Evolutionary conservation across 2,888 invertebrate species (phyloP), one percentile per base, ranked within the genome.

Genomic region (Beris chalybata): DNA sequence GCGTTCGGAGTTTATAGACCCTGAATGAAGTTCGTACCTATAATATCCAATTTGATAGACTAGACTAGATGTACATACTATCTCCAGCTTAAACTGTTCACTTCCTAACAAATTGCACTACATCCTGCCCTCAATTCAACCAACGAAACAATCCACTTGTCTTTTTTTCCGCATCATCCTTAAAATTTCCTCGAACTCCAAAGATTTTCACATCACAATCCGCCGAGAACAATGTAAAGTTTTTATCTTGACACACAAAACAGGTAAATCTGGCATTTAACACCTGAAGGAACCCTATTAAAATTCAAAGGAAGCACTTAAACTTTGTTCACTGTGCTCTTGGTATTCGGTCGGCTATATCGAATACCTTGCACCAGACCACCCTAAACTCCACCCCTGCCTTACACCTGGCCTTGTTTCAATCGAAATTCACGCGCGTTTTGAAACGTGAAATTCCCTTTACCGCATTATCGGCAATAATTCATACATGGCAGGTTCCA

Each of bases 211-310:
- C 38, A 38, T 9, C 9, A 74, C 67, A 67, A 74, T 47, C 75
- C 77, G 5, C 70, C 72, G 12, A 72, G 61, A 70, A 73, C 72
- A 65, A 65, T 22, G 22, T 22, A 22, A 38, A 38, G 38, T 38
- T 38, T 38, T 38, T 38, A 38, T 38, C 38, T 3, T 9, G 5
- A 38, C 38, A 52, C 52, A 61, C 50, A 61, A 32, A 50, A 52
- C 38, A 47, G 31, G 47, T 59, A 48, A 59, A 47, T 22, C 31
- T 59, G 45, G 52, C 61, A 61, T 52, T 61, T 61, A 61, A 61
- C 61, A 61, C 61, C 47, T 61, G 61, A 61, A 61, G 61, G 50
- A 50, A 30, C 61, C 52, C 61, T 13, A 61, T 61, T 61, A 61
- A 61, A 61, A 61, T 61, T 61, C 61, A 61, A 61, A 61, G 61